Evolutionary conservation across 2,113 vertebrate genomes (phyloP), one percentile per base, ranked within the genome.

Genomic region (Cyanistes caeruleus): DNA sequence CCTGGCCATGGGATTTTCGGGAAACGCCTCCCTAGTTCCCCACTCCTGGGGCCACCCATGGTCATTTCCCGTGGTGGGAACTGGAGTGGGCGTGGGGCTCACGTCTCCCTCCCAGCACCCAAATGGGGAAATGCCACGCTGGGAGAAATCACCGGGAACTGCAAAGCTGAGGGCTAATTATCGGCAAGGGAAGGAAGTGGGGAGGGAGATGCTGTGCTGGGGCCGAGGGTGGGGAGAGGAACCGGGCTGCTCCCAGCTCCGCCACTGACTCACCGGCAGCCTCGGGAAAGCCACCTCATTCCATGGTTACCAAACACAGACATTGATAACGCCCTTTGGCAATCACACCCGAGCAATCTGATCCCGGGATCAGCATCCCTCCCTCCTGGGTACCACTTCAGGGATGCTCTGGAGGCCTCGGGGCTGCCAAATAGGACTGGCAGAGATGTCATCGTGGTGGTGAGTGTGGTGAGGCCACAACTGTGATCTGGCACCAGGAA

Each of bases 211-310:
- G 91, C 84, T 43, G 91, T 28, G 74, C 81, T 7, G 51, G 63
- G 87, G 74, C 89, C 4, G 84, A 85, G 90, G 95, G 95, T 76
- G 89, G 91, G 91, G 79, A 95, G 52, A 74, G 94, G 90, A 95
- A 85, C 82, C 9, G 1, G 11, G 62, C 90, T 83, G 79, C 89
- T 94, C 90, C 90, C 93, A 37, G 87, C 89, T 70, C 84, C 2
- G 0, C 62, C 68, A 49, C 87, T 88, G 94, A 80, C 92, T 92
- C 95, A 85, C 83, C 5, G 3, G 65, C 75, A 58, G 87, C 89
- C 70, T 85, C 67, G 87, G 87, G 90, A 93, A 93, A 92, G 48
- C 37, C 90, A 43, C 90, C 65, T 53, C 10, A 1, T 44, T 63
- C 88, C 24, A 3, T 41, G 15, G 28, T 80, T 56, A 72, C 33